Evolutionary conservation across 2,888 invertebrate species (phyloP), one percentile per base, ranked within the genome.

Genomic region (Mycalesis mineus): DNA sequence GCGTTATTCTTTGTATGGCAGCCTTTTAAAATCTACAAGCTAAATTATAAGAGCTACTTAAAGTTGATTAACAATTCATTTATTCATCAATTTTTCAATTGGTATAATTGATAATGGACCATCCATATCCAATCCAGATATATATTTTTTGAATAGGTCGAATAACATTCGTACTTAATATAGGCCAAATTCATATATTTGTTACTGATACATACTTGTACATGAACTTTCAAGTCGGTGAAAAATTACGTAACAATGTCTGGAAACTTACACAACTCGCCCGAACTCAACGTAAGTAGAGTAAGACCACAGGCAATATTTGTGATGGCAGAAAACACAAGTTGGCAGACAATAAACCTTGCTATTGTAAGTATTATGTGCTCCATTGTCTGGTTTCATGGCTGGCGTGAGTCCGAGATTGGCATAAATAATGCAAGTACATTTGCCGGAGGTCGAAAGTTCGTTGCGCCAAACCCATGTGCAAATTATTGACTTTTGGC

Each of bases 391-490:
- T 70, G 60, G 65, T 66, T 66, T 60, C 65, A 67, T 65, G 61
- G 63, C 59, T 58, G 53, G 59, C 50, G 49, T 53, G 45, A 45
- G 68, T 68, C 64, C 68, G 66, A 71, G 68, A 69, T 72, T 70
- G 66, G 59, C 67, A 69, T 78, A 72, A 77, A 76, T 75, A 75
- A 73, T 75, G 71, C 72, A 73, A 60, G 58, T 63, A 68, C 66
- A 64, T 62, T 66, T 57, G 62, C 64, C 60, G 53, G 60, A 62
- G 58, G 57, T 58, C 58, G 50, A 44, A 58, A 59, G 64, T 65
- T 65, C 62, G 52, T 56, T 61, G 60, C 51, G 51, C 57, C 29
- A 48, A 51, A 40, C 15, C 9, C 40, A 40, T 29, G 39, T 51
- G 28, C 39, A 39, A 17, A 49, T 49, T 22, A 49, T 28, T 37